Conservation (phyloP, 2,113 vertebrate genomes). For the Uropsilus gracilis region DNA sequence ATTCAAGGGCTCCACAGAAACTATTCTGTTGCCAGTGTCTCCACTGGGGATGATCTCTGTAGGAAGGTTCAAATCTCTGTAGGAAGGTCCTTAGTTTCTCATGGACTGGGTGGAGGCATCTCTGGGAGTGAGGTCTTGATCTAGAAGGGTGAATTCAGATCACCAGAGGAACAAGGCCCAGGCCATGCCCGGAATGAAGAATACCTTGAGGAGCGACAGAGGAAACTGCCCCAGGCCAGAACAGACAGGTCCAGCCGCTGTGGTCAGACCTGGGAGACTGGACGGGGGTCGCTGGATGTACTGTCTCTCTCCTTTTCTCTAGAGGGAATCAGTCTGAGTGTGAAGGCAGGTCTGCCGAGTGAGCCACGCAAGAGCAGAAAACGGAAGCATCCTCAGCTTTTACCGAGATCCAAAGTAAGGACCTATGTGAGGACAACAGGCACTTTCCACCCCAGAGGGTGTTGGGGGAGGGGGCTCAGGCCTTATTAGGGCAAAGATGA, state of each 20-base stretch:
- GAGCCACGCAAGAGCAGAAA: neutral
- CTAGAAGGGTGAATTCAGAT: neutral
- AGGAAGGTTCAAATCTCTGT: neutral
- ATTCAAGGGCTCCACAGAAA: neutral
- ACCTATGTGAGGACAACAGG: neutral
- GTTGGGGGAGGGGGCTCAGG: no score
- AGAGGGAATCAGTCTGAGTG: neutral
- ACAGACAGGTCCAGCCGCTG: neutral
- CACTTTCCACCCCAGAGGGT: neutral
- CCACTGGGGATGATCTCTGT: neutral
- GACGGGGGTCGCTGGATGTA: neutral
- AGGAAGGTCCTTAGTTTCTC: neutral
- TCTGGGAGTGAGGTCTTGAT: neutral
- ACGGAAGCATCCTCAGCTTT: neutral
- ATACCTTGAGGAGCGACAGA: neutral
- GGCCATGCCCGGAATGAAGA: neutral
- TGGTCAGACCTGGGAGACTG: neutral
- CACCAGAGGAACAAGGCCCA: neutral
- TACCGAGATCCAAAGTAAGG: neutral
- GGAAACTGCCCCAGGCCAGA: neutral
- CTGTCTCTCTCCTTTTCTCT: conserved; percentile 4
- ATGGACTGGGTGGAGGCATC: neutral
- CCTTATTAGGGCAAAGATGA: neutral
- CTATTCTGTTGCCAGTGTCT: neutral
- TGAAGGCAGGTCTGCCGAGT: neutral